phyloP scores from a whole-genome alignment of 2,113 vertebrate species.

The Erythrolamprus reginae region DNA sequence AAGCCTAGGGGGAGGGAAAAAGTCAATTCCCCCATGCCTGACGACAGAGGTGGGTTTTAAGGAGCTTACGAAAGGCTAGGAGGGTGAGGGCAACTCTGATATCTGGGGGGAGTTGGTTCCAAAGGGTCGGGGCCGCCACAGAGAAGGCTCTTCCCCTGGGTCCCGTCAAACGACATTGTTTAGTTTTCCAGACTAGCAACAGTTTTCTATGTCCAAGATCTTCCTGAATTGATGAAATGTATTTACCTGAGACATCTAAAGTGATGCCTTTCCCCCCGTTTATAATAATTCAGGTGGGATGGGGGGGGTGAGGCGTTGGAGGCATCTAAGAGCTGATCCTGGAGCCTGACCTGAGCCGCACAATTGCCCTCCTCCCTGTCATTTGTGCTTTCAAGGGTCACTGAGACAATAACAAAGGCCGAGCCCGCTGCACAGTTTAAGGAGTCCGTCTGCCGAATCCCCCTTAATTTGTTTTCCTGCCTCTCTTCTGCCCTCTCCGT shows the following conservation, averaged over 20 bases:
- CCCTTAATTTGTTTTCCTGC: constrained; percentile 16
- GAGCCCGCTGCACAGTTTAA: fast-evolving
- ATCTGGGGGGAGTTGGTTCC: too few relatives aligned
- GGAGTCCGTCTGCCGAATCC: not conserved
- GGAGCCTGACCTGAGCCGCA: not conserved
- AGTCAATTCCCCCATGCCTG: too few relatives aligned
- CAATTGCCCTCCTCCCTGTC: not conserved
- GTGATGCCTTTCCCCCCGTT: not conserved
- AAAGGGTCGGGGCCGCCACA: too few relatives aligned
- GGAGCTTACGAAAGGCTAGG: too few relatives aligned
- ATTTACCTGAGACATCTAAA: too few relatives aligned
- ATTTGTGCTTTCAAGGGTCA: constrained; percentile 9
- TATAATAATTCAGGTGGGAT: not conserved
- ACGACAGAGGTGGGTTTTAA: too few relatives aligned
- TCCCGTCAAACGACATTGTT: too few relatives aligned
- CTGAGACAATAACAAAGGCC: constrained; percentile 9
- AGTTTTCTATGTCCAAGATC: too few relatives aligned
- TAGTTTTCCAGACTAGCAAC: too few relatives aligned
- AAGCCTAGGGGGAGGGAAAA: too few relatives aligned
- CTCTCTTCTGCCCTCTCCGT: fast-evolving
- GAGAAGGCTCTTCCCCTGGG: too few relatives aligned
- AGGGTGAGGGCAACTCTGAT: too few relatives aligned
- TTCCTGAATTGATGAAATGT: not conserved
- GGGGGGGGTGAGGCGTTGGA: not conserved
- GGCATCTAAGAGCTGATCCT: fast-evolving